Evolutionary conservation across 1,140 invertebrate species (phyloP).

Genomic region (Drosophila auraria): DNA sequence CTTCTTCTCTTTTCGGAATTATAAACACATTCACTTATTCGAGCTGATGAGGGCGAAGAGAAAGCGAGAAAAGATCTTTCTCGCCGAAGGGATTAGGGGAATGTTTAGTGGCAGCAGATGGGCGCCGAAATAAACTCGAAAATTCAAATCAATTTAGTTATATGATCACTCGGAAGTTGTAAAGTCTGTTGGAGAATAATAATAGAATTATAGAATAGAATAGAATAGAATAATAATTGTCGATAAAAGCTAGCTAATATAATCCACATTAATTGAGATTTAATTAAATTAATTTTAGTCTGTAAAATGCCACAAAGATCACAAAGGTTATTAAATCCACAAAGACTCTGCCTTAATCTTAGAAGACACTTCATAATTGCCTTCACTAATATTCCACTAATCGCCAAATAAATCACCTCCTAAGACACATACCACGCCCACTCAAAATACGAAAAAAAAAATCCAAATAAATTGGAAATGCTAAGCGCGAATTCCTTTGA

Average conservation of each 20-base stretch:
- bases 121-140: not conserved
- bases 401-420: slow-evolving; percentile 51
- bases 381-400: slow-evolving; percentile 27
- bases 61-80: slow-evolving; percentile 13
- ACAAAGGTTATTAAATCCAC: not conserved
- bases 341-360: not conserved
- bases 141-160: slow-evolving; percentile 4
- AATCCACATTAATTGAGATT: rapidly evolving
- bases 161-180: not conserved
- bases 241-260: not conserved
- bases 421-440: slow-evolving; percentile 66
- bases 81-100: slow-evolving; percentile 39
- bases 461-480: slow-evolving; percentile 11
- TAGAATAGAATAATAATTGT: too few relatives aligned
- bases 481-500: slow-evolving; percentile 34
- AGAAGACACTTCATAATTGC: slow-evolving; percentile 23
- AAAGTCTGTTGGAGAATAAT: not conserved
- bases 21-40: slow-evolving; percentile 37
- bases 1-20: slow-evolving; percentile 44
- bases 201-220: too few relatives aligned
- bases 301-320: not conserved
- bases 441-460: slow-evolving; percentile 9
- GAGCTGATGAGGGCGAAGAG: not conserved
- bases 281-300: not conserved
- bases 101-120: slow-evolving; percentile 51